Base-by-base conservation (phyloP, 2,888 invertebrate species). In the Arrhopalites spinosus region DNA sequence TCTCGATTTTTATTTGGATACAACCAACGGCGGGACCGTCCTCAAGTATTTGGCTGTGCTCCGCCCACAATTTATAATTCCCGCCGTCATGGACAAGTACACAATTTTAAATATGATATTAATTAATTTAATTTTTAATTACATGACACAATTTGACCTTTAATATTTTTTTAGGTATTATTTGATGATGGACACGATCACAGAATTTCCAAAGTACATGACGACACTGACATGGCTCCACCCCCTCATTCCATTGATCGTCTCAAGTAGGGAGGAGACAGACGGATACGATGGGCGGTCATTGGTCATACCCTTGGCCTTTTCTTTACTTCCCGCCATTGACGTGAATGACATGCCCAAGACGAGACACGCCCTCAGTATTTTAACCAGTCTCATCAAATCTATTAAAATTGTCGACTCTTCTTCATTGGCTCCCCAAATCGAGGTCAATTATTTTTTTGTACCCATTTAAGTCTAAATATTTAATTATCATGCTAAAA, bases 31-130 rank as follows among this genome's bases (percentile, higher is more conserved):
- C 68, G 81, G 81, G 30, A 64, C 79, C 20, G 78, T 79, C 7
- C 71, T 95, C 77, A 91, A 92, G 81, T 89, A 91, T 85, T 86
- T 96, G 71, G 91, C 94, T 0, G 89, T 90, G 1, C 86, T 96
- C 73, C 87, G 95, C 78, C 96, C 96, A 0, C 91, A 92, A 78
- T 86, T 93, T 25, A 91, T 96, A 1, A 89, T 96, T 67, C 95
- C 96, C 0, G 90, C 91, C 63, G 87, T 95, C n/a, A 85, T 97
- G 73, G 94, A 96, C 78, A 90, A 90, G 45, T 45, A 45, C 7
- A 45, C 45, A 45, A 7, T 11, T 45, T 45, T 45, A 88, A 89
- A 45, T 15, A 11, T 45, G 15, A 45, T 11, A 7, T 45, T 45
- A 45, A 45, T 45, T 45, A 45, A 7, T 15, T 11, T 45, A 45